Base-by-base conservation (phyloP, 2,797 vertebrate species). In the Parotocinclus haroldoi region DNA sequence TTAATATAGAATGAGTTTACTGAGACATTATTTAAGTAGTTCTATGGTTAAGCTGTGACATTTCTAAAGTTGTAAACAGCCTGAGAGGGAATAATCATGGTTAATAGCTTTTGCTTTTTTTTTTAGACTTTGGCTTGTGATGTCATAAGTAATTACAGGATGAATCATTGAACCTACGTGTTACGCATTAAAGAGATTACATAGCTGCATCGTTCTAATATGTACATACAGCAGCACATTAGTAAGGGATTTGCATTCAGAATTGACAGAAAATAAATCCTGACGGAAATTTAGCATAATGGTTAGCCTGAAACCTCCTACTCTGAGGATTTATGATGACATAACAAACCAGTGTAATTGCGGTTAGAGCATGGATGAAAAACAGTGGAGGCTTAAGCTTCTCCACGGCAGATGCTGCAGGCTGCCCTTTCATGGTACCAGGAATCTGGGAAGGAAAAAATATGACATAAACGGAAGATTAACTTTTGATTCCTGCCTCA, bases 81-180 rank as follows among this genome's bases (percentile, higher is more conserved):
- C 27, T 27, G 27, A 2, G 27, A 27, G 27, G 27, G 27, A 27
- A 27, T 27, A 27, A 27, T 27, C 27, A 27, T 5, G 27, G 27
- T 27, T 27, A 27, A 27, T 27, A 27, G 27, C 27, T 27, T 27
- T n/a, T n/a, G n/a, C n/a, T n/a, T n/a, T n/a, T n/a, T n/a, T n/a
- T 27, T 27, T 5, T 27, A 27, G 27, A 49, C 75, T 71, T 74
- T 14, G 49, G 67, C 70, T 76, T 63, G 51, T 78, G 77, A 83
- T 79, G 77, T 80, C 81, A 81, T 54, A 38, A 85, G 81, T 78
- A 13, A 12, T 82, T 74, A 57, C 27, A 14, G 11, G 71, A 67
- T 79, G 72, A 81, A 76, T 81, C 76, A 77, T 72, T 68, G 39
- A 64, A 56, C 18, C 40, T 49, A 38, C 57, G 77, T 73, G 76